A percentile compares a stretch with the other conserved stretches of the same genome.
These are phyloP conservation scores for Anabacerthia variegaticeps DNA, from an alignment of 2,797 vertebrate species.

Conservation along the genomic window DNA sequence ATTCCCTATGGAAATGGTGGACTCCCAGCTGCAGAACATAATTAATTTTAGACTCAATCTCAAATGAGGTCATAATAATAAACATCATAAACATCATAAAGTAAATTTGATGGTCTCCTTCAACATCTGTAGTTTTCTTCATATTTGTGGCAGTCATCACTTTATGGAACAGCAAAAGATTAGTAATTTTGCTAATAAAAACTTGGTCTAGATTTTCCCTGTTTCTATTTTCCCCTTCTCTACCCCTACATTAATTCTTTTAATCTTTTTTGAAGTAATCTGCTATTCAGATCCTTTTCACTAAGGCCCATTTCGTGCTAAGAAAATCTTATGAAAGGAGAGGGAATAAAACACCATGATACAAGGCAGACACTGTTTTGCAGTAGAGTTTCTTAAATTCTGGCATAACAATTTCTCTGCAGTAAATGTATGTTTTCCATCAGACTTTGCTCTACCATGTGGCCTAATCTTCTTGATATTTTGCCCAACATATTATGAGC, in stretches of 20 bases:
- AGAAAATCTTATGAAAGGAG: background rate
- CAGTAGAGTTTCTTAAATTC: slow-evolving; percentile 40
- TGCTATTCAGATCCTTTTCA: background rate
- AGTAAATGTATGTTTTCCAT: slow-evolving; percentile 67
- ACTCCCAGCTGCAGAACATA: slow-evolving; percentile 1
- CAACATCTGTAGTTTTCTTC: background rate
- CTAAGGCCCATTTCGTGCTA: background rate
- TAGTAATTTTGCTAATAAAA: background rate
- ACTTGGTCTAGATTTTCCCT: background rate
- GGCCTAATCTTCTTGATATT: slow-evolving; percentile 69
- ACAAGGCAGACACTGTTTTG: slow-evolving; percentile 45
- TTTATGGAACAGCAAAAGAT: background rate
- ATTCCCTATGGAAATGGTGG: background rate
- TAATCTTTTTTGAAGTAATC: background rate
- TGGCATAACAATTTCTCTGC: slow-evolving; percentile 31
- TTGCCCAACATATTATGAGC: slow-evolving; percentile 61
- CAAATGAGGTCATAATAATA: slow-evolving; percentile 36
- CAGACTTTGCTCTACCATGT: slow-evolving; percentile 49
- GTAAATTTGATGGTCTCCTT: background rate
- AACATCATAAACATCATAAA: slow-evolving; percentile 3
- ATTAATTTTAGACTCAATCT: background rate
- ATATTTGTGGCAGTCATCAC: background rate
- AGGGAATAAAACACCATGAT: background rate
- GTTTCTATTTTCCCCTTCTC: background rate
- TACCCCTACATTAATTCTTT: background rate